Conservation (phyloP, 1,140 invertebrate genomes). For the Myzus persicae region DNA sequence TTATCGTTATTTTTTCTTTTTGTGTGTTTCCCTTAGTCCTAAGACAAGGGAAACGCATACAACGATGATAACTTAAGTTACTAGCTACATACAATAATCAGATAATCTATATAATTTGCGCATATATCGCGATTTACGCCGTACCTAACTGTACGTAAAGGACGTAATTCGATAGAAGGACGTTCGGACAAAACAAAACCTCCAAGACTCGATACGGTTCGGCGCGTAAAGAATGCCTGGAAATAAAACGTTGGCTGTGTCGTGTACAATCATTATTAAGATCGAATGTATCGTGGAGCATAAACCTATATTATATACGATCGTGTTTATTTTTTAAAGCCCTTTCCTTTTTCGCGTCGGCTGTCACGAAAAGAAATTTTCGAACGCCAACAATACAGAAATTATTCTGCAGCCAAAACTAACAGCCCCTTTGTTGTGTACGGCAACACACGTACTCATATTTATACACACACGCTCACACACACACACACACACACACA, state of each 20-base stretch:
- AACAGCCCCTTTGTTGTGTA: not conserved
- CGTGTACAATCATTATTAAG: not conserved
- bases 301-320: not conserved
- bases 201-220: conserved; percentile 47
- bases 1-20: not conserved
- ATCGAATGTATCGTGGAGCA: not conserved
- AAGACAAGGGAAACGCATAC: not conserved
- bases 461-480: too few relatives aligned
- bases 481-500: too few relatives aligned
- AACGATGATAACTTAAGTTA: not conserved
- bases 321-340: not conserved
- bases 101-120: not conserved
- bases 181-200: conserved; percentile 56
- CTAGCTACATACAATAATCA: not conserved
- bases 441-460: not conserved
- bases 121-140: not conserved
- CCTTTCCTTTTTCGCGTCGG: conserved; percentile 25
- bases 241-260: conserved; percentile 22
- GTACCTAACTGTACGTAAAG: conserved; percentile 23
- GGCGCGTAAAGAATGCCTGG: conserved; percentile 38
- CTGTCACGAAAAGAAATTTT: conserved; percentile 28
- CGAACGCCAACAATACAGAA: conserved; percentile 4
- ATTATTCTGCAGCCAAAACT: conserved; percentile 7
- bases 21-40: not conserved
- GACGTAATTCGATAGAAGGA: conserved; percentile 47